Conservation (phyloP, 1,140 invertebrate genomes). For the Steinernema feltiae region DNA sequence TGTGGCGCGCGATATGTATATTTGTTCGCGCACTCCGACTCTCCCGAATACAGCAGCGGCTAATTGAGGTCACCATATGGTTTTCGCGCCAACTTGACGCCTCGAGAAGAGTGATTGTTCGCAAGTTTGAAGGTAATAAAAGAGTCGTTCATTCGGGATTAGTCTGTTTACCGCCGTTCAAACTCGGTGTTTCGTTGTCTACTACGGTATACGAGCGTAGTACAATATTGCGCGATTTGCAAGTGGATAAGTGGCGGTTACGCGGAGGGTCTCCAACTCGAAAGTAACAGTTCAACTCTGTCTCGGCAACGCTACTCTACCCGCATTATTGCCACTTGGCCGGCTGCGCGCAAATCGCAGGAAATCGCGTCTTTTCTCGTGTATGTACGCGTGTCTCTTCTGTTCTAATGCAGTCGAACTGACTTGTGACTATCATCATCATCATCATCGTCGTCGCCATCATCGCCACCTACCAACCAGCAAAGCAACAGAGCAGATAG, state of each 20-base stretch:
- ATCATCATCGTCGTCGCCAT: too few species aligned
- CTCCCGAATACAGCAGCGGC: too few species aligned
- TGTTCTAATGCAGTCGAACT: not conserved
- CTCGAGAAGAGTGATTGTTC: not conserved
- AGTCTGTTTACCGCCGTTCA: not conserved
- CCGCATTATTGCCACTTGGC: slow-evolving; percentile 14
- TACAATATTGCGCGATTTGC: not conserved
- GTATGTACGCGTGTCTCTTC: not conserved
- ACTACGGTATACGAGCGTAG: too few species aligned
- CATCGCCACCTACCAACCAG: not conserved
- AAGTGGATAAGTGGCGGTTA: slow-evolving; percentile 1
- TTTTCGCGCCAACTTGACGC: not conserved
- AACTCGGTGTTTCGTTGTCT: not conserved
- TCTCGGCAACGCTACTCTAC: not conserved
- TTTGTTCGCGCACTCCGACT: not conserved
- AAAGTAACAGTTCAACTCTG: not conserved
- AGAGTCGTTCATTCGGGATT: not conserved
- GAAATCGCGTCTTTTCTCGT: not conserved
- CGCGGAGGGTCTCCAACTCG: not conserved
- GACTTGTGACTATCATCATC: not conserved
- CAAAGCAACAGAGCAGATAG: not conserved
- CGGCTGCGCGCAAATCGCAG: slow-evolving; percentile 12
- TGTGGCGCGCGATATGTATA: not conserved
- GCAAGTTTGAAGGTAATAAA: not conserved
- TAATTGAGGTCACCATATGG: slow-evolving; percentile 15